Percentiles rank a stretch among this genome's conserved stretches.
phyloP scores from a whole-genome alignment of 2,113 vertebrate genomes.

The Pachyramphus minor region DNA sequence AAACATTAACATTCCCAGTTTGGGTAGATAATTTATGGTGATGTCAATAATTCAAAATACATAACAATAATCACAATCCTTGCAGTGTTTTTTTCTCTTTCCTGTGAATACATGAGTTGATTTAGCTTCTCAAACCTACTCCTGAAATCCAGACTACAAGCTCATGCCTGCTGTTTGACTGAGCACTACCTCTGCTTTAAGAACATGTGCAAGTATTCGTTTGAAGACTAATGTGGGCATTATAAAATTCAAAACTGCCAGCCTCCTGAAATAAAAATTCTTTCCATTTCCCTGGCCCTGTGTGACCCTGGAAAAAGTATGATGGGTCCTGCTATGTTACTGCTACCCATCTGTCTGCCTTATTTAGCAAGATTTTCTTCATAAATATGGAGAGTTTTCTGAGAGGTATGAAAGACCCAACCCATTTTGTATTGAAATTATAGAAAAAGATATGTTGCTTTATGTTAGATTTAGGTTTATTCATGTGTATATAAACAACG shows the following conservation, averaged over 20 bases:
- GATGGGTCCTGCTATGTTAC: rapidly evolving
- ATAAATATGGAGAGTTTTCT: neutral
- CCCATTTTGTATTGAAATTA: neutral
- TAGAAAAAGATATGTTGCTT: neutral
- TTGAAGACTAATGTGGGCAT: neutral
- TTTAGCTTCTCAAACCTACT: neutral
- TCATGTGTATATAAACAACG: neutral
- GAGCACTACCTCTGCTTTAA: neutral
- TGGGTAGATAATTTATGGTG: neutral
- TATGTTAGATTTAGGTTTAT: neutral
- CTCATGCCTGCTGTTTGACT: neutral
- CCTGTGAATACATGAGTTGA: neutral
- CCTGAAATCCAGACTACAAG: neutral
- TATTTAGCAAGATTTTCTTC: neutral
- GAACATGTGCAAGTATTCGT: neutral
- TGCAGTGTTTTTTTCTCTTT: neutral
- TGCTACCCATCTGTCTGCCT: neutral
- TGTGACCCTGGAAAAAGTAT: neutral
- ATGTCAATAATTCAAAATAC: neutral
- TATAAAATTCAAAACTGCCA: neutral
- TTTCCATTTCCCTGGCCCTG: neutral
- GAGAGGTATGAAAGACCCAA: neutral
- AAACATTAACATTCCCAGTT: neutral
- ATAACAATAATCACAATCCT: neutral
- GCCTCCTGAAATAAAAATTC: neutral